Evolutionary conservation across 2,888 invertebrate species (phyloP).

Genomic region (Cenopis cana): DNA sequence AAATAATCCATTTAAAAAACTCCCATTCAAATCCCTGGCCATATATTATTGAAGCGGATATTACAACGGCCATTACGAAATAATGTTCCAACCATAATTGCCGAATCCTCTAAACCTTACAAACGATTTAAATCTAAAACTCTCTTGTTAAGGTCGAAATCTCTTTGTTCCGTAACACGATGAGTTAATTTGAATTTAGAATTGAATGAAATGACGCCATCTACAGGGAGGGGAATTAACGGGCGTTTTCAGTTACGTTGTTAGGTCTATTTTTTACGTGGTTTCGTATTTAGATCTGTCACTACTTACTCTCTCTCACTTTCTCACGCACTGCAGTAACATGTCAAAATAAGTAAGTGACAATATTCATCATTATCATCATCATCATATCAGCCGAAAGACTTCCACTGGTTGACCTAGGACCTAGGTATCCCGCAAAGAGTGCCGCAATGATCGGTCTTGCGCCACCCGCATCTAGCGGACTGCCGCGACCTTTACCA

Average conservation of each 20-base stretch:
- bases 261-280: constrained; percentile 6
- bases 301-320: neutral
- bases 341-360: neutral
- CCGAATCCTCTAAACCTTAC: neutral
- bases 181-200: constrained; percentile 49
- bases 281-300: neutral
- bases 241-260: constrained; percentile 48
- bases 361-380: no score
- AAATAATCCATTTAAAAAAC: constrained; percentile 38
- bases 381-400: no score
- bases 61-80: constrained; percentile 47
- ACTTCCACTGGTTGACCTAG: no score
- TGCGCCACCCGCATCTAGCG: no score
- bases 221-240: constrained; percentile 49
- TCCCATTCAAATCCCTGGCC: constrained; percentile 34
- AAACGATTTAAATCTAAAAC: constrained; percentile 3
- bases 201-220: constrained; percentile 52
- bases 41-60: constrained; percentile 43
- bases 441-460: no score
- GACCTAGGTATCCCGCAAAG: no score
- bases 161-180: constrained; percentile 3
- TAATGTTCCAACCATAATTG: constrained; percentile 47
- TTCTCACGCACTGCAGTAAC: neutral
- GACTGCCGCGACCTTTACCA: no score
- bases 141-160: constrained; percentile 5